Conservation (phyloP, 2,888 invertebrate species). For the Gari tellinella region DNA sequence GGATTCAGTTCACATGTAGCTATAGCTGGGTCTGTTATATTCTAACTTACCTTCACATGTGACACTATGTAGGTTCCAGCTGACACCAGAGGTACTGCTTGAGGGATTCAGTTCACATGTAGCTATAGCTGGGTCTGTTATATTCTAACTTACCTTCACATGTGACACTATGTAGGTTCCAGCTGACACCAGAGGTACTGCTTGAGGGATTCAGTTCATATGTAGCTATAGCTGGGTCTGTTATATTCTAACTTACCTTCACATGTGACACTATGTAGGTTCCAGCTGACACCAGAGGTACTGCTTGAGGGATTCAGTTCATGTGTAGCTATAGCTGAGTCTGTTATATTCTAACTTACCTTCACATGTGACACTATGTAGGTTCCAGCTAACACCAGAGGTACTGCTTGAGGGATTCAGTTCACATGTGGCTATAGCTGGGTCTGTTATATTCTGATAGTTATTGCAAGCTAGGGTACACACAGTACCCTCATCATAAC, state of each 20-base stretch:
- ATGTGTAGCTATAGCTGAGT: conserved; percentile 25
- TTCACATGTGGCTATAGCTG: conserved; percentile 27
- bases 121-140: no score
- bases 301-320: conserved; percentile 19
- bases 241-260: conserved; percentile 15
- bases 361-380: conserved; percentile 10
- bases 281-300: neutral
- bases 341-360: conserved; percentile 26
- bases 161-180: no score
- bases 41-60: no score
- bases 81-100: no score
- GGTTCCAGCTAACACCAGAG: neutral
- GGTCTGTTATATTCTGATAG: conserved; percentile 19
- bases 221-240: no score
- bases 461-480: conserved; percentile 40
- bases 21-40: no score
- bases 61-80: no score
- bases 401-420: conserved; percentile 14
- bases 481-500: conserved; percentile 31
- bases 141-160: no score
- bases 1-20: no score
- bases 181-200: no score
- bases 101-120: no score
- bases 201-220: no score
- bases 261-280: conserved; percentile 11